phyloP scores from a whole-genome alignment of 2,113 vertebrate genomes.

The Nothobranchius kuhntae region DNA sequence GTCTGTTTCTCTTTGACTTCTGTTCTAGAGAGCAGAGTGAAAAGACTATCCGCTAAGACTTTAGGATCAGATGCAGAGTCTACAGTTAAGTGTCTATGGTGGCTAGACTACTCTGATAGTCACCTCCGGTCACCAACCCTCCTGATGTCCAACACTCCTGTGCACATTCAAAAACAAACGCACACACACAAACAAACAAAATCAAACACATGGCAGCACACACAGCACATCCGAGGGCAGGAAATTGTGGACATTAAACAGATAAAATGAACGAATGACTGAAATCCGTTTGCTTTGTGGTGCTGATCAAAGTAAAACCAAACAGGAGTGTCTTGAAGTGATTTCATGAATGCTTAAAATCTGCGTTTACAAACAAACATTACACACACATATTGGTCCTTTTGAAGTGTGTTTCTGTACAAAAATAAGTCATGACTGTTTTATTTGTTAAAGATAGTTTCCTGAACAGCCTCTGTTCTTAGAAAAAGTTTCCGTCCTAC shows the following conservation, averaged over 20 bases:
- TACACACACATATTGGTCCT: background rate
- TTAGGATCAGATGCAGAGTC: conserved; percentile 80
- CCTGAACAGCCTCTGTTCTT: no score
- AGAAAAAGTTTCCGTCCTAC: no score
- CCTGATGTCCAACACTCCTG: conserved; percentile 83
- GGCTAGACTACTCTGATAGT: conserved; percentile 85
- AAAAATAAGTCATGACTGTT: background rate
- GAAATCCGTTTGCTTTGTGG: background rate
- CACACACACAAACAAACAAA: conserved; percentile 78
- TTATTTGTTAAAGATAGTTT: no score
- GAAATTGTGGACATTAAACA: conserved; percentile 69
- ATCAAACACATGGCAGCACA: conserved; percentile 75
- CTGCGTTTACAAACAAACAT: background rate
- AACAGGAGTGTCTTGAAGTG: no score
- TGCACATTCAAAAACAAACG: conserved; percentile 81
- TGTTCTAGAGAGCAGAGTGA: conserved; percentile 78
- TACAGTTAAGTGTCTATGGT: conserved; percentile 82
- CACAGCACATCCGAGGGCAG: conserved; percentile 57
- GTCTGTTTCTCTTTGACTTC: conserved; percentile 12
- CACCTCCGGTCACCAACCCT: conserved; percentile 83
- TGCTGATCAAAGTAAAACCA: conserved; percentile 2
- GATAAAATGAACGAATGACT: conserved; percentile 27
- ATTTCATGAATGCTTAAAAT: background rate
- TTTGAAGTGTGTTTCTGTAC: no score
- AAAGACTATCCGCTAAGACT: conserved; percentile 78